Base-by-base conservation (phyloP, 2,888 invertebrate genomes). In the Chrysotoxum bicinctum region DNA sequence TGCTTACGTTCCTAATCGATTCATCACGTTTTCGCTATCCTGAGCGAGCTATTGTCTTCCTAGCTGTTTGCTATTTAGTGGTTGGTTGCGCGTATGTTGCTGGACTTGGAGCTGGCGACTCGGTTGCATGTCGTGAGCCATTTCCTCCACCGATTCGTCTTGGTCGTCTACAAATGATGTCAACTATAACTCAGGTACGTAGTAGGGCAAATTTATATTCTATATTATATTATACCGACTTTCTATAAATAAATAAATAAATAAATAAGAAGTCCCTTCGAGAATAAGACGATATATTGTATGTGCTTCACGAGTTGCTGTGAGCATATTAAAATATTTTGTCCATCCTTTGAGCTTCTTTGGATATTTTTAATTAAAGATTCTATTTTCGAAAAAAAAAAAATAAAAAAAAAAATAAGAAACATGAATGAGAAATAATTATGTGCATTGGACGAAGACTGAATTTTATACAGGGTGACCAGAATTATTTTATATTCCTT, bases 21-120 rank as follows among this genome's bases (percentile, higher is more conserved):
- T 97, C 97, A 80, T 96, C 97, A 89, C 94, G 99, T 89, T 99
- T 99, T 92, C 95, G 98, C 52, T 99, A 99, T 92, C 99, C 99
- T 12, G 99, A 99, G 92, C 94, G 99, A 88, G 98, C 99, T 2
- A 98, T 99, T 83, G 98, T 99, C 89, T 99, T 98, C 92, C 93
- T 99, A 77, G 98, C 99, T 19, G 96, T 98, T 6, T 99, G 99
- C 92, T 99, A 99, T 92, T 94, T 98, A 89, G 96, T 98, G 94
- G 97, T 99, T 52, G 97, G 98, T 19, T 93, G 97, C 87, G 97
- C 97, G 56, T 99, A 99, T 93, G 96, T 97, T 21, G 96, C 96
- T 87, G 97, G 97, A 7, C 96, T 97, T 93, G 94, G 95, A 88
- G 95, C 96, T 84, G 96, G 96, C 62, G 96, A 98, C 90, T 94